phyloP scores from a whole-genome alignment of 23 tunicate genomes.

The Botrylloides violaceus region DNA sequence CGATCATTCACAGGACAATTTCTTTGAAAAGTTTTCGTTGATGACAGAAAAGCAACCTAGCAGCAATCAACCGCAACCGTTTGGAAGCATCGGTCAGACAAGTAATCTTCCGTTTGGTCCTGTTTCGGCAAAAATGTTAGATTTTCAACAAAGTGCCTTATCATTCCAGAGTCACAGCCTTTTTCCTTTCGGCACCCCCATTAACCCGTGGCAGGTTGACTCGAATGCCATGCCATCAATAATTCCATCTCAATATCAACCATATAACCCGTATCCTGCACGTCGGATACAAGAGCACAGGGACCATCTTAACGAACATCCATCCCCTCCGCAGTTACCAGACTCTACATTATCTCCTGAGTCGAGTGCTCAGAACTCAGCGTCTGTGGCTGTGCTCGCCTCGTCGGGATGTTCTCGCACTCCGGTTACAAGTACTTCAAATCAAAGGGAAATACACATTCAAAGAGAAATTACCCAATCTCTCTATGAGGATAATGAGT shows the following conservation, averaged over 20 bases:
- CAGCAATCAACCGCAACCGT: not conserved
- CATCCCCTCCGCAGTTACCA: slow-evolving; percentile 23
- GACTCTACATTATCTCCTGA: slow-evolving; percentile 35
- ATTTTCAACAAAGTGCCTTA: not conserved
- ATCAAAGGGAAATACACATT: not conserved
- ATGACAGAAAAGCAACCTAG: not conserved
- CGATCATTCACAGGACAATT: slow-evolving; percentile 22
- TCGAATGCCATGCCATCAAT: slow-evolving; percentile 26
- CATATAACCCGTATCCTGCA: not conserved
- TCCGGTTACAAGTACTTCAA: not conserved
- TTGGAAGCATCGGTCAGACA: not conserved
- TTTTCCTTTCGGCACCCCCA: not conserved
- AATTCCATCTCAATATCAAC: not conserved
- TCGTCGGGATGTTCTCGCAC: not conserved
- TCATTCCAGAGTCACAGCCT: slow-evolving; percentile 14
- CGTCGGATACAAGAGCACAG: not conserved
- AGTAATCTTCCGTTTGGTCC: not conserved
- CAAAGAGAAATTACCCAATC: not conserved
- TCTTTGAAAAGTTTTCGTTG: slow-evolving; percentile 10
- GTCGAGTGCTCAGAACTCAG: not conserved
- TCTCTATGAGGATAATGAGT: slow-evolving; percentile 14
- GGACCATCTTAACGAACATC: too few species aligned
- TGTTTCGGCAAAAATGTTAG: not conserved
- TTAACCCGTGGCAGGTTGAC: slow-evolving; percentile 10
- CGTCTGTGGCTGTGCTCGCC: slow-evolving; percentile 5